Percentiles rank a stretch among this genome's conserved stretches.
Conservation (phyloP, 2,797 vertebrate species). For the Polyboroides typus region DNA sequence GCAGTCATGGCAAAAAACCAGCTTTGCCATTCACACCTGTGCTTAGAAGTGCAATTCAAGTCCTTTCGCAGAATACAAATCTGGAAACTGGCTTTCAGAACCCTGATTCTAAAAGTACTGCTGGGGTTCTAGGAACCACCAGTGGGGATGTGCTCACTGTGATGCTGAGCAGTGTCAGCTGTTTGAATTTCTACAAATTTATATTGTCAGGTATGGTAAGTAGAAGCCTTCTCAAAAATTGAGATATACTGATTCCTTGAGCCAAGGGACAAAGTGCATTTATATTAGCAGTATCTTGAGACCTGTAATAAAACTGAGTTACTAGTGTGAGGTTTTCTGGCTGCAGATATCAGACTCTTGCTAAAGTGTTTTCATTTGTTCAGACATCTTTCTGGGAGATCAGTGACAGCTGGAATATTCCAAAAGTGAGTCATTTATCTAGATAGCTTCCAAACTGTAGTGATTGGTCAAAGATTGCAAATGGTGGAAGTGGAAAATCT, state of each 20-base stretch:
- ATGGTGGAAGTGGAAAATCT: neutral
- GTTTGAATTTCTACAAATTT: neutral
- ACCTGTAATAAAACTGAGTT: constrained; percentile 36
- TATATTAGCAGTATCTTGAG: constrained; percentile 14
- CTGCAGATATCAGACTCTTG: neutral
- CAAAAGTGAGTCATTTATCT: constrained; percentile 18
- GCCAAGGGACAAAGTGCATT: constrained; percentile 19
- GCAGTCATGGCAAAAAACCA: neutral
- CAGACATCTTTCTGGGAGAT: constrained; percentile 15
- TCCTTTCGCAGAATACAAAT: neutral
- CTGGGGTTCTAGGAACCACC: neutral
- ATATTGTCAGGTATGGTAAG: neutral
- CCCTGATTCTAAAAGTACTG: neutral
- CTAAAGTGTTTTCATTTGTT: constrained; percentile 10
- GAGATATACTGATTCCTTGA: neutral
- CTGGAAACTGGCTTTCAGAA: neutral
- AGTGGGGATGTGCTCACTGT: neutral
- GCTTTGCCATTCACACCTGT: neutral
- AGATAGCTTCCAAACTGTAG: neutral
- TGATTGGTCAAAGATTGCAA: neutral
- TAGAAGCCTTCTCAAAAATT: neutral
- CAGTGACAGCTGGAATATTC: constrained; percentile 16
- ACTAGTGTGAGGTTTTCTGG: constrained; percentile 22
- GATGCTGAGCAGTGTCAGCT: neutral
- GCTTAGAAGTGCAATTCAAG: neutral